Conservation (phyloP, 2,888 invertebrate species). For the Amphipyra tragopoginis region DNA sequence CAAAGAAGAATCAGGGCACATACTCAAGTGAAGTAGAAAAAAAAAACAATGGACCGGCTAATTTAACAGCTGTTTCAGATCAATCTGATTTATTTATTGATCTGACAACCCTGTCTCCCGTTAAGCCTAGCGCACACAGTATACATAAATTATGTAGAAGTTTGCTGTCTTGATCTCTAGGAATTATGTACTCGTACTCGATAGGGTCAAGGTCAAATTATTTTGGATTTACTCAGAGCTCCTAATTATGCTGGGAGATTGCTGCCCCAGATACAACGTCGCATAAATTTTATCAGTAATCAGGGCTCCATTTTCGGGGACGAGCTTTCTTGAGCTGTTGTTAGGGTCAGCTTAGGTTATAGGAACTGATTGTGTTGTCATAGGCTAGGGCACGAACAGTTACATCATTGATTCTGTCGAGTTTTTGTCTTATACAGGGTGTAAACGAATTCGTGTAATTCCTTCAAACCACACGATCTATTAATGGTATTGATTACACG, state of each 20-base stretch:
- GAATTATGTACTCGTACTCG: conserved; percentile 25
- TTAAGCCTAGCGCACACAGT: conserved; percentile 28
- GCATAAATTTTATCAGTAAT: conserved; percentile 48
- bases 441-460: not conserved
- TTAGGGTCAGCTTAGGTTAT: conserved; percentile 15
- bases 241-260: conserved; percentile 31
- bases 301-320: conserved; percentile 30
- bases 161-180: conserved; percentile 35
- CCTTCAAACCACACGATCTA: no score
- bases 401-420: no score
- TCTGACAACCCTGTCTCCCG: not conserved
- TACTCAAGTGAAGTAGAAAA: no score
- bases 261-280: conserved; percentile 26
- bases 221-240: conserved; percentile 41
- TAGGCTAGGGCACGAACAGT: no score
- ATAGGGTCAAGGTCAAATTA: conserved; percentile 37
- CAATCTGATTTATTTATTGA: no score
- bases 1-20: no score
- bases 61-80: no score
- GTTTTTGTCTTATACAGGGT: no score
- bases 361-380: no score
- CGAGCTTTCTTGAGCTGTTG: conserved; percentile 20
- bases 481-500: no score
- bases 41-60: no score
- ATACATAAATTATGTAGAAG: conserved; percentile 47